A percentile compares a stretch with the other conserved stretches of the same genome.
Conservation (phyloP, 1,140 invertebrate genomes). For the Drosophila asahinai region DNA sequence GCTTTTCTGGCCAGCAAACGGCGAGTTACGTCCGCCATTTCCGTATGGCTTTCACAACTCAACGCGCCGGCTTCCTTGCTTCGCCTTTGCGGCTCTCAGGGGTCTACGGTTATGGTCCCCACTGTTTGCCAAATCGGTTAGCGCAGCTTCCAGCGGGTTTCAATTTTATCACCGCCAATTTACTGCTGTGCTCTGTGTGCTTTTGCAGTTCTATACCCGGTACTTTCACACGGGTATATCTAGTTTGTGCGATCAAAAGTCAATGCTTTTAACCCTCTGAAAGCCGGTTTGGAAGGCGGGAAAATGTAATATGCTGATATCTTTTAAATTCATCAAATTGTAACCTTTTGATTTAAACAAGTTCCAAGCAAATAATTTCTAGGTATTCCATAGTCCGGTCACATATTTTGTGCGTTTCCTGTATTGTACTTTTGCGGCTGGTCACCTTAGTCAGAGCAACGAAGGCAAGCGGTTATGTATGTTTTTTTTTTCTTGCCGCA, state of each 20-base stretch:
- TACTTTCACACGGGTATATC: not conserved
- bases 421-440: not conserved
- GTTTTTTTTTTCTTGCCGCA: conserved; percentile 32
- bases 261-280: not conserved
- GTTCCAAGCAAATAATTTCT: too few species aligned
- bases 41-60: conserved; percentile 60
- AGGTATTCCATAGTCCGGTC: not conserved
- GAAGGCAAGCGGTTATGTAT: conserved; percentile 24
- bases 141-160: conserved; percentile 54
- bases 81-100: conserved; percentile 11
- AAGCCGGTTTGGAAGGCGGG: not conserved
- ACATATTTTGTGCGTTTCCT: not conserved
- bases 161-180: conserved; percentile 65
- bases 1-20: conserved; percentile 41
- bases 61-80: conserved; percentile 37
- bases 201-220: not conserved
- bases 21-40: conserved; percentile 55
- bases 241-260: not conserved
- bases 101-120: conserved; percentile 3
- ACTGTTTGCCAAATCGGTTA: conserved; percentile 22
- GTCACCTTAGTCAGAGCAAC: conserved; percentile 3
- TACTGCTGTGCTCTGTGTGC: conserved; percentile 39
- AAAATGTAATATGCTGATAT: not conserved
- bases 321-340: too few species aligned
- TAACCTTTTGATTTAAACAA: too few species aligned